These are phyloP conservation scores for Sylvilagus floridanus DNA, from an alignment of 2,797 vertebrate genomes.

Conservation along the genomic window DNA sequence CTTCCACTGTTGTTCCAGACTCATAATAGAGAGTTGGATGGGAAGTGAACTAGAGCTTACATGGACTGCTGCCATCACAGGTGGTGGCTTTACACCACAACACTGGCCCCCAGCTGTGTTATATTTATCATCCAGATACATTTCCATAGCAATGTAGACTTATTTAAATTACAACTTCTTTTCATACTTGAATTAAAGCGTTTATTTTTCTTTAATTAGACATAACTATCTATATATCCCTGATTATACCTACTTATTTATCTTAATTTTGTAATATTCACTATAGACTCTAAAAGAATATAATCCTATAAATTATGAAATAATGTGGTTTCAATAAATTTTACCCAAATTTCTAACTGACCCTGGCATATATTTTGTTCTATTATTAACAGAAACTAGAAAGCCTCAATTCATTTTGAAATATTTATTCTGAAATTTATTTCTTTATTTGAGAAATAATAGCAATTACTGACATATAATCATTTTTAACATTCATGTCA, in stretches of 20 bases:
- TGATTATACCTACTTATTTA: neutral
- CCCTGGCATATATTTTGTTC: too few species aligned
- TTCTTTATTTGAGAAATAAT: too few species aligned
- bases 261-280: neutral
- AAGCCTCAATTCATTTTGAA: too few species aligned
- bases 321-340: too few species aligned
- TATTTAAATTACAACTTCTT: neutral
- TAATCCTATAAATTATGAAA: neutral
- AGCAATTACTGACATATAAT: neutral
- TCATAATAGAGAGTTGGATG: too few species aligned
- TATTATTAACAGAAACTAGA: too few species aligned
- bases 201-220: neutral
- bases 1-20: too few species aligned
- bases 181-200: neutral
- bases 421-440: too few species aligned
- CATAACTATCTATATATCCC: neutral
- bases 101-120: neutral
- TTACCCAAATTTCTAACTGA: too few species aligned
- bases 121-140: neutral
- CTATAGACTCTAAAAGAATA: neutral
- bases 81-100: too few species aligned
- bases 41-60: too few species aligned
- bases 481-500: neutral
- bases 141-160: neutral
- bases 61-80: too few species aligned